A percentile compares a stretch with the other conserved stretches of the same genome.
These are phyloP conservation scores for Coturnix japonica DNA, from an alignment of 2,113 vertebrate species.

Conservation along the genomic window DNA sequence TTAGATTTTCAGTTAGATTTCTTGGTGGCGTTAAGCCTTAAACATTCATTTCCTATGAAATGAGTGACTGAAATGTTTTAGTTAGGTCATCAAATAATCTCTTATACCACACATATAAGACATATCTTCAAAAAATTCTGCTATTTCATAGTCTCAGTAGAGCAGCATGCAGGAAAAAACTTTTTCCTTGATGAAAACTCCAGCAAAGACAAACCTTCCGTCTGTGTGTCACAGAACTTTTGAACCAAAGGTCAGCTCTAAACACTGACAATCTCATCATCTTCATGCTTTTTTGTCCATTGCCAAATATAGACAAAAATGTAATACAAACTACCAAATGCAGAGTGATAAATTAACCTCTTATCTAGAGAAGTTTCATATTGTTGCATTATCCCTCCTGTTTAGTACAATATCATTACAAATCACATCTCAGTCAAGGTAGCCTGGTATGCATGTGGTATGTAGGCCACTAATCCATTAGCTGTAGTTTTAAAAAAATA, in stretches of 20 bases:
- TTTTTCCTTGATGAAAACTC: neutral
- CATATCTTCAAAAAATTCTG: neutral
- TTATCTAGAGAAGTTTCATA: neutral
- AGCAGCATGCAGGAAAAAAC: neutral
- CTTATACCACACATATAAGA: neutral
- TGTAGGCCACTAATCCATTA: neutral
- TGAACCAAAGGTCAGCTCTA: neutral
- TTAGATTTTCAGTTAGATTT: neutral
- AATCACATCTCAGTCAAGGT: neutral
- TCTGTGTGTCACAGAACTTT: rapidly evolving
- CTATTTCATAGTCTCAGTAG: neutral
- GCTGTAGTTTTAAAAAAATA: neutral
- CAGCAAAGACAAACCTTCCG: neutral
- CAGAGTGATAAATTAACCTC: neutral
- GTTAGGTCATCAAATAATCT: neutral
- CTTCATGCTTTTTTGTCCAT: neutral
- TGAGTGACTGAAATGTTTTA: neutral
- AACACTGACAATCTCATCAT: neutral
- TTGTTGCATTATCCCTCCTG: neutral
- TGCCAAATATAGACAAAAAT: neutral
- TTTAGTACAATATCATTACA: neutral
- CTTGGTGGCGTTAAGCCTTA: neutral
- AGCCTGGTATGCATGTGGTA: neutral
- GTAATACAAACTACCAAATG: neutral
- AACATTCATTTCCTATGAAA: neutral